Evolutionary conservation across 2,113 vertebrate genomes (phyloP).

Genomic region (Microcebus ravelobensis): DNA sequence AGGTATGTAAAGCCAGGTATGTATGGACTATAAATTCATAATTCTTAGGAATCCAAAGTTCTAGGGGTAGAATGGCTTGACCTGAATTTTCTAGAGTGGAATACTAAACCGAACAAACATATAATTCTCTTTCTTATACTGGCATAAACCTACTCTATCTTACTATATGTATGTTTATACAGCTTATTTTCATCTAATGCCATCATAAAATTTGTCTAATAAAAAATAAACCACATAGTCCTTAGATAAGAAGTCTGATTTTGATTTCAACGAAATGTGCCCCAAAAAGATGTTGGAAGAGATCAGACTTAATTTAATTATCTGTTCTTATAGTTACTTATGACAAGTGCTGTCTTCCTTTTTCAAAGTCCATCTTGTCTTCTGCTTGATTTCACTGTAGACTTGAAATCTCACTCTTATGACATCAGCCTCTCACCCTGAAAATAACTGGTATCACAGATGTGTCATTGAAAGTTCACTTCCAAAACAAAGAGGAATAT

Average conservation of each 20-base stretch:
- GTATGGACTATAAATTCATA: not conserved
- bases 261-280: slow-evolving; percentile 3
- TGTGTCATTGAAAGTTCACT: not conserved
- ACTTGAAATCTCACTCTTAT: not conserved
- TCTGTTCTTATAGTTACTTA: not conserved
- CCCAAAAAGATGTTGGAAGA: not conserved
- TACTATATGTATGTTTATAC: not conserved
- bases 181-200: not conserved
- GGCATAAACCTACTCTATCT: not conserved
- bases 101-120: not conserved
- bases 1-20: not conserved
- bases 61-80: not conserved
- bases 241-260: not conserved
- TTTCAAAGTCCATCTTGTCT: not conserved
- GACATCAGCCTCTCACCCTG: not conserved
- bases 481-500: slow-evolving; percentile 10
- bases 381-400: slow-evolving; percentile 31
- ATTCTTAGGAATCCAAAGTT: not conserved
- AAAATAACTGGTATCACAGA: slow-evolving; percentile 12
- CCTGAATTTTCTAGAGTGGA: not conserved
- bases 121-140: not conserved
- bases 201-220: not conserved
- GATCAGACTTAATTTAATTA: not conserved
- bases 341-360: not conserved
- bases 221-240: not conserved